Conservation (phyloP, 1,140 invertebrate genomes). For the Rhagoletis pomonella region DNA sequence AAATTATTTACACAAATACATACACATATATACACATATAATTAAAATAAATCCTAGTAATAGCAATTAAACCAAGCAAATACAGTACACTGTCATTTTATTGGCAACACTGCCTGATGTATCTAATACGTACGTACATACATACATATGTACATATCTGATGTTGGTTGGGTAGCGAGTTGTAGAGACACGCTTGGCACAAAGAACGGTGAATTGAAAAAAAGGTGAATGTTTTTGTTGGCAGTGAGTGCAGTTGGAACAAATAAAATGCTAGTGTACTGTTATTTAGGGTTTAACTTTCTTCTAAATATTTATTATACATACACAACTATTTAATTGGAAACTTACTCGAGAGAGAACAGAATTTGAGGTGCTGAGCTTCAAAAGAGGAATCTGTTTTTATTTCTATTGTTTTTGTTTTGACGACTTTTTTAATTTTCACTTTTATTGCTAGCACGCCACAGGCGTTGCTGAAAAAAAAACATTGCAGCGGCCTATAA, state of each 20-base stretch:
- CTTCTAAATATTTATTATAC: background rate
- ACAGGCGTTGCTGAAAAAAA: background rate
- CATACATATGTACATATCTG: no score
- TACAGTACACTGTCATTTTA: background rate
- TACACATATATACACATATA: background rate
- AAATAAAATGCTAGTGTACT: slow-evolving; percentile 6
- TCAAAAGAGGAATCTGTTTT: background rate
- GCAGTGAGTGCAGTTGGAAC: slow-evolving; percentile 13
- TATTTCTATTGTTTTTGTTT: background rate
- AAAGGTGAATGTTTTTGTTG: slow-evolving; percentile 1
- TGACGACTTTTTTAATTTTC: background rate
- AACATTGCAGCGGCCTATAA: background rate
- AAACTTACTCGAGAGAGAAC: background rate
- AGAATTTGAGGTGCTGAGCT: background rate
- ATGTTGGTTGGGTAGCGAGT: background rate
- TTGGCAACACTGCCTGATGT: background rate
- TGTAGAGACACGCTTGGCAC: slow-evolving; percentile 26
- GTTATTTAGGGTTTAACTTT: background rate
- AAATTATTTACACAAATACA: slow-evolving; percentile 19
- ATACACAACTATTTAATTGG: background rate
- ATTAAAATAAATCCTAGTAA: background rate
- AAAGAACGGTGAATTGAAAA: background rate
- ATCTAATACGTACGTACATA: background rate
- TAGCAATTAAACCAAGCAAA: no score
- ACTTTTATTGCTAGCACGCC: background rate